Evolutionary conservation across 2,113 vertebrate genomes (phyloP), one percentile per base, ranked within the genome.

Genomic region (Syngnathoides biaculeatus): DNA sequence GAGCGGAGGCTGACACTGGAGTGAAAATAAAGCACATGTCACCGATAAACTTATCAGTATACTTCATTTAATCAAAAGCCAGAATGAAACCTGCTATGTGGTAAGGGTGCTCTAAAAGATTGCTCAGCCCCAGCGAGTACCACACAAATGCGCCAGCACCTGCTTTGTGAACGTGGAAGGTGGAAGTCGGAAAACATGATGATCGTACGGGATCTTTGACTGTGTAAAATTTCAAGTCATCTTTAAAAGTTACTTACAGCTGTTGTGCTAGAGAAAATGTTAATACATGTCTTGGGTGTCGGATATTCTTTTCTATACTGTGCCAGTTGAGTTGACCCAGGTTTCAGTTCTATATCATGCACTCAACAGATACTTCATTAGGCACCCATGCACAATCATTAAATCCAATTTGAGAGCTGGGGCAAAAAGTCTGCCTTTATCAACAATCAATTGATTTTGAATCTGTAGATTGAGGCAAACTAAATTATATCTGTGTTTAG

Each of bases 171-270:
- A 58, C n/a, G 69, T 26, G 4, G 52, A 65, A 2, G 8, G 71
- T 43, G 40, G 75, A 65, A 68, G 22, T 52, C 65, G 82, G 86
- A 87, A 88, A 87, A 81, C 65, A 12, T 30, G 53, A 40, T 68
- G 76, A 81, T 86, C 50, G 53, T n/a, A 80, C 86, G 82, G 65
- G 13, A 50, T 35, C 26, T 75, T 56, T 15, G 68, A 75, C 67
- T 87, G 72, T 76, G 69, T 79, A 79, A 88, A 78, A 88, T 88
- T 88, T 90, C 79, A 84, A 85, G 77, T 85, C 82, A 80, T 80
- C 67, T 81, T 78, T 75, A 68, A 58, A 79, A 69, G 78, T 30
- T 6, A 24, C 56, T 64, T 63, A 74, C 72, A 73, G 38, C 48
- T 68, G 68, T 64, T 77, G 71, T 56, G 0, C 19, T 74, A 30